These are phyloP conservation scores for Thyatira batis DNA, from an alignment of 2,888 invertebrate genomes.

Conservation along the genomic window DNA sequence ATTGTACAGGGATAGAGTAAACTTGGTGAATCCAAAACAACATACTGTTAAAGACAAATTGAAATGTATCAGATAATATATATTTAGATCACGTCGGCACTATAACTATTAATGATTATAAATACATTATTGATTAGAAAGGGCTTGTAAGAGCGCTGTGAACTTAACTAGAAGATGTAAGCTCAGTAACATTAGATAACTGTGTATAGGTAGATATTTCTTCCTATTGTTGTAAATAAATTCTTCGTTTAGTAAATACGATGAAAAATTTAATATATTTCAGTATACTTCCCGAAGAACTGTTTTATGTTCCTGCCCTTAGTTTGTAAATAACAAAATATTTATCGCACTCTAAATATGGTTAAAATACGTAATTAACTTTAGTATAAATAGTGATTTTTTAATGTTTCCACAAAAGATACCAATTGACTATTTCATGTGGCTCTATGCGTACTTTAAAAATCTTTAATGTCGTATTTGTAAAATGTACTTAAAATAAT, in stretches of 20 bases:
- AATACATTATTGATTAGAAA: conserved; percentile 36
- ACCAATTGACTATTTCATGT: conserved; percentile 63
- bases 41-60: conserved; percentile 43
- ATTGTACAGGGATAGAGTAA: conserved; percentile 79
- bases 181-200: conserved; percentile 64
- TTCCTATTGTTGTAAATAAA: conserved; percentile 72
- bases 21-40: conserved; percentile 48
- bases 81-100: conserved; percentile 46
- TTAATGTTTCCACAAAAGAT: conserved; percentile 62
- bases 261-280: conserved; percentile 78
- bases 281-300: conserved; percentile 73
- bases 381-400: conserved; percentile 53
- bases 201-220: conserved; percentile 70
- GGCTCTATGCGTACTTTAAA: conserved; percentile 66
- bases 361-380: conserved; percentile 44
- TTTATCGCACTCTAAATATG: conserved; percentile 55
- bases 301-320: conserved; percentile 80
- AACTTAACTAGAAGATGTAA: conserved; percentile 57
- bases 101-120: conserved; percentile 41
- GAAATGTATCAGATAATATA: conserved; percentile 42
- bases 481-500: conserved; percentile 78
- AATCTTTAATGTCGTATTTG: conserved; percentile 72
- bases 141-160: conserved; percentile 72
- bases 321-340: conserved; percentile 77
- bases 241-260: conserved; percentile 60